phyloP scores from a whole-genome alignment of 64 coral and sea anemone species.

The Actinia tenebrosa region DNA sequence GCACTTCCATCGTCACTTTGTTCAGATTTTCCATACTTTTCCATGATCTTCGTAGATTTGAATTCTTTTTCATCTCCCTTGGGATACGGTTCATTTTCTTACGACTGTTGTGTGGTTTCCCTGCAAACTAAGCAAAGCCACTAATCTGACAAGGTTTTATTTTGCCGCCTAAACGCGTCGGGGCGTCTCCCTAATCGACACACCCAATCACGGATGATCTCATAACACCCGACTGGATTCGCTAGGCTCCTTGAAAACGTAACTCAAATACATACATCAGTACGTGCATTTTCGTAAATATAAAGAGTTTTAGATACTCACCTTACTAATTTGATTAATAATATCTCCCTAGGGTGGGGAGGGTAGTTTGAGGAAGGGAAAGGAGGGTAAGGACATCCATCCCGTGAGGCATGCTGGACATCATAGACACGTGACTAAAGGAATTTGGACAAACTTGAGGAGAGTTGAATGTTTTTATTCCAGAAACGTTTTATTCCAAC shows the following conservation, averaged over 20 bases:
- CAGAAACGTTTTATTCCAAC: background rate
- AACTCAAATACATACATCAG: background rate
- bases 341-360: background rate
- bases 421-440: background rate
- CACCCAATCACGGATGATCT: background rate
- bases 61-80: background rate
- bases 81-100: background rate
- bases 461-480: background rate
- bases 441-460: background rate
- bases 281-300: background rate
- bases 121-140: no score
- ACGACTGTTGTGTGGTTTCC: background rate
- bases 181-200: background rate
- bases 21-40: slow-evolving; percentile 89
- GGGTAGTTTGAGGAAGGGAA: background rate
- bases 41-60: slow-evolving; percentile 48
- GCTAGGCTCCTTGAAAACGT: background rate
- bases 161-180: no score
- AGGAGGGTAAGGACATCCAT: background rate
- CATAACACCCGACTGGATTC: background rate
- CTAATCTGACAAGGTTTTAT: no score
- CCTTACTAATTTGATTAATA: no score
- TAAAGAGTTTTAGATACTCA: background rate
- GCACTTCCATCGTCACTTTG: slow-evolving; percentile 71
- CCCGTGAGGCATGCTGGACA: background rate